These are phyloP conservation scores for Aphelenchoides besseyi DNA, from an alignment of 1,140 invertebrate species.

Conservation along the genomic window DNA sequence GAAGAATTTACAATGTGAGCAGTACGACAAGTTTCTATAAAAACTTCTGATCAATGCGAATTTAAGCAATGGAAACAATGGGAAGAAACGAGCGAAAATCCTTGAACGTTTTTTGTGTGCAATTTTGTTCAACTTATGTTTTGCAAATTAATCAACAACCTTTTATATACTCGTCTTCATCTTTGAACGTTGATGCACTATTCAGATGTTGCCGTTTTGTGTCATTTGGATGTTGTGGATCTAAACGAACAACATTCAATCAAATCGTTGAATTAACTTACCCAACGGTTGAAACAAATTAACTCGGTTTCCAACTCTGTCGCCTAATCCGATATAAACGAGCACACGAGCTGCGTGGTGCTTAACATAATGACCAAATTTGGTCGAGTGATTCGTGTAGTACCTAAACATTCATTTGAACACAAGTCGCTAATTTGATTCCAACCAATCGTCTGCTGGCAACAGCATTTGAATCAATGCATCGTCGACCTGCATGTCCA, in stretches of 20 bases:
- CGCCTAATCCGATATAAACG: constrained; percentile 69
- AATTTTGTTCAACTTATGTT: too few relatives aligned
- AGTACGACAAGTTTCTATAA: constrained; percentile 56
- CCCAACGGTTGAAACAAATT: constrained; percentile 66
- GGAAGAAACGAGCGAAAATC: too few relatives aligned
- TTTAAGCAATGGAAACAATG: too few relatives aligned
- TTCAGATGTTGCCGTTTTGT: background rate
- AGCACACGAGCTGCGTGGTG: constrained; percentile 72
- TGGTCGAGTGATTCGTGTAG: constrained; percentile 74
- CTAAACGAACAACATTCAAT: background rate
- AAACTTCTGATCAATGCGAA: too few relatives aligned
- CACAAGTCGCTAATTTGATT: constrained; percentile 23
- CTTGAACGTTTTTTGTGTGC: too few relatives aligned
- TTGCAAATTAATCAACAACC: too few relatives aligned
- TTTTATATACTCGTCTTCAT: constrained; percentile 62
- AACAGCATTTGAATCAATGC: constrained; percentile 71
- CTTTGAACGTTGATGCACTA: constrained; percentile 17
- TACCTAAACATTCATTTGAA: too few relatives aligned
- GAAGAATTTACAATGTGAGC: constrained; percentile 48
- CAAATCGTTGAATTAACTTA: background rate
- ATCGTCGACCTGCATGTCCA: constrained; percentile 70
- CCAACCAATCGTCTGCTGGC: constrained; percentile 72
- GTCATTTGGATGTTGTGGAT: constrained; percentile 30
- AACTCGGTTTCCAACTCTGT: constrained; percentile 66
- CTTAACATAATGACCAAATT: constrained; percentile 72